Evolutionary conservation across 2,888 invertebrate species (phyloP).

Genomic region (Drosophila macrospina): DNA sequence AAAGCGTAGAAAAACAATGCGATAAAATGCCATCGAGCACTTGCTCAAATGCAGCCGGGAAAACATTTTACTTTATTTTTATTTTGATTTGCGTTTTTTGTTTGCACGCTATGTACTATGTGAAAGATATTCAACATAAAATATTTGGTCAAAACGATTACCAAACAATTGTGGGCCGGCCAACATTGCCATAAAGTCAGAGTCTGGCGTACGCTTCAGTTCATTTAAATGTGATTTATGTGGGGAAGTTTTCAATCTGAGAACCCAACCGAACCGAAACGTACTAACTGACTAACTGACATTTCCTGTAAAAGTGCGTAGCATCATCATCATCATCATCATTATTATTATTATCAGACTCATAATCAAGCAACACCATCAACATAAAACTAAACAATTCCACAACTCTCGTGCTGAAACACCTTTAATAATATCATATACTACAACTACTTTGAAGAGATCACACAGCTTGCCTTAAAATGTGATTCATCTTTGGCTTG

Average conservation of each 20-base stretch:
- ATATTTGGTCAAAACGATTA: conserved; percentile 69
- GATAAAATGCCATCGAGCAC: conserved; percentile 21
- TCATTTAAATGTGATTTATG: conserved; percentile 69
- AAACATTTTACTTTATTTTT: conserved; percentile 45
- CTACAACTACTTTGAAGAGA: neutral
- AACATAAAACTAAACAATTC: conserved; percentile 19
- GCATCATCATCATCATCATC: conserved; percentile 27
- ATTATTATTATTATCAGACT: no score
- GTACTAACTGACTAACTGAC: conserved; percentile 20
- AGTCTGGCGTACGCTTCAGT: conserved; percentile 61
- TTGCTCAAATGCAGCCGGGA: conserved; percentile 50
- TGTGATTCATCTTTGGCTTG: neutral
- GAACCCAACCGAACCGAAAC: conserved; percentile 16
- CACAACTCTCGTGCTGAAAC: conserved; percentile 6
- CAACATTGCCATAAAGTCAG: conserved; percentile 45
- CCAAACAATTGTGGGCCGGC: conserved; percentile 60
- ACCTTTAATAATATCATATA: neutral
- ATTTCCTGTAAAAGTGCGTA: conserved; percentile 58
- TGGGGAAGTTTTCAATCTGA: conserved; percentile 24
- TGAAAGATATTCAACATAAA: conserved; percentile 36
- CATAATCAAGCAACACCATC: conserved; percentile 14
- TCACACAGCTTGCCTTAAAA: neutral
- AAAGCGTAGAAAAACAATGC: conserved; percentile 46
- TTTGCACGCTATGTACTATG: conserved; percentile 18
- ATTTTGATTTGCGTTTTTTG: conserved; percentile 9